A percentile compares a stretch with the other conserved stretches of the same genome.
These are phyloP conservation scores for Bos taurus DNA, from an alignment of 2,113 vertebrate genomes.

Conservation along the genomic window ARS-UCD2.0 NC_037354.1:26787501-26788000, in stretches of 20 bases:
- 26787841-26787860: background rate
- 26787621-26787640: background rate
- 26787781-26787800: background rate
- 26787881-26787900: background rate
- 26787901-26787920: background rate
- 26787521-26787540: background rate
- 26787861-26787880: background rate
- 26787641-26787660: background rate
- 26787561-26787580: fast-evolving
- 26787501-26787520: background rate
- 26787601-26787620: background rate
- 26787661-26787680: background rate
- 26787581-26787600: background rate
- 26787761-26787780: background rate
- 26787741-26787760: background rate
- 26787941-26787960: background rate
- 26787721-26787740: background rate
- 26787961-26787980: background rate
- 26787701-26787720: background rate
- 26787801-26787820: background rate
- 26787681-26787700: background rate
- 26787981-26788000: background rate
- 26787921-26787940: background rate
- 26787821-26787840: background rate
- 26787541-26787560: background rate